Percentiles rank a stretch among this genome's conserved stretches.
These are phyloP conservation scores for Litocranius walleri DNA, from an alignment of 2,113 vertebrate species.

Conservation along the genomic window DNA sequence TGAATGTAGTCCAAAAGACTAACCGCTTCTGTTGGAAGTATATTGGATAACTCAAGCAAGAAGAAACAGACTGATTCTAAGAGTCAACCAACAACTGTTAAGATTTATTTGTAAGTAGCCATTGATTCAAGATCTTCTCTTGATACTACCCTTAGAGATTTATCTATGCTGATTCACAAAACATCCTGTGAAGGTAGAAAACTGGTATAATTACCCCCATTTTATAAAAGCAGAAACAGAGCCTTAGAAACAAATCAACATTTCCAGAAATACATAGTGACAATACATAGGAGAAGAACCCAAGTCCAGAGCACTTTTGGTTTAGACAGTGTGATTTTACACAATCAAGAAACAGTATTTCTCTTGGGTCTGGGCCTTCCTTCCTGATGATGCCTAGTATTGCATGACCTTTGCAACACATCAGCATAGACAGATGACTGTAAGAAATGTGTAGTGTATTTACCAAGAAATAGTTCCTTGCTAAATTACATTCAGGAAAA, in stretches of 20 bases:
- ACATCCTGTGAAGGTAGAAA: neutral
- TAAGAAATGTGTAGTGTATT: neutral
- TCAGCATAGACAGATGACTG: neutral
- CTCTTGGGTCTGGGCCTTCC: neutral
- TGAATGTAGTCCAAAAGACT: neutral
- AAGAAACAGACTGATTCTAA: neutral
- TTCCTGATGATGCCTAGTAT: neutral
- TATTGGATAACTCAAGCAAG: neutral
- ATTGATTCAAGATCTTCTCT: neutral
- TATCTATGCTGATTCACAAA: neutral
- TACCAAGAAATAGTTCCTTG: neutral
- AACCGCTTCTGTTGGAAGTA: neutral
- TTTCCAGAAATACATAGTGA: neutral
- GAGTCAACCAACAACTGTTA: neutral
- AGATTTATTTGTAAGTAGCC: neutral
- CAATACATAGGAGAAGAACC: neutral
- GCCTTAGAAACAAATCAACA: neutral
- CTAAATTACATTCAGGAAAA: neutral
- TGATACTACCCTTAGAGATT: neutral
- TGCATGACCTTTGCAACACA: neutral
- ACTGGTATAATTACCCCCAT: neutral
- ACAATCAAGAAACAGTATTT: neutral
- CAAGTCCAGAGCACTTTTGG: neutral
- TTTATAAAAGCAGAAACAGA: neutral
- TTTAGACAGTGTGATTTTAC: neutral